Base-by-base conservation (phyloP, 1,140 invertebrate species). In the Hylaeus volcanicus region DNA sequence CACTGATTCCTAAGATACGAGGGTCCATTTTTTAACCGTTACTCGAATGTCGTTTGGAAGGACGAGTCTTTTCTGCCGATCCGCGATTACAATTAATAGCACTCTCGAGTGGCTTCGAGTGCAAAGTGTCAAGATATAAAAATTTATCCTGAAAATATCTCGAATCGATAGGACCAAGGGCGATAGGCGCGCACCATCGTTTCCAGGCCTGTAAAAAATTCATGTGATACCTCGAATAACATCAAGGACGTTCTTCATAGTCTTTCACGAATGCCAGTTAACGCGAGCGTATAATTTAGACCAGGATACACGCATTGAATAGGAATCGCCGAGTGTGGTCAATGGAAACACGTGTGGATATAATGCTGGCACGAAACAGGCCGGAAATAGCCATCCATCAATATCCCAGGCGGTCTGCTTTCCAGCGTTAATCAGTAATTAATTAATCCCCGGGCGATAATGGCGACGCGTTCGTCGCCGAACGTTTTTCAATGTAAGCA, bases 361-460 rank as follows among this genome's bases (percentile, higher is more conserved):
- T 82, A 85, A 85, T 60, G 66, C 65, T 51, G 51, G 43, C 9
- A 6, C 60, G 78, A 65, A 88, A 74, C 72, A 63, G 74, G 73
- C 65, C 83, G 79, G 84, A 90, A 90, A 88, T 85, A 79, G 79
- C 87, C 86, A 91, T 91, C 81, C 87, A 85, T 91, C 91, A 88
- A 86, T 90, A 83, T 75, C 77, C 68, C 70, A 73, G 81, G 37
- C 43, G 63, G 51, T 51, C 58, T 80, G 73, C 87, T 82, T 82
- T 86, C 85, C 84, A 79, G 81, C 86, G 81, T 86, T 88, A 90
- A 91, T 91, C 88, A 82, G 82, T 88, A 92, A 91, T 92, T 91
- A 90, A 89, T 91, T 90, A 89, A 88, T 90, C 48, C 15, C 61
- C 41, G 61, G 5, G 5, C 63, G 45, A n/a, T 71, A 74, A 77